Base-by-base conservation (phyloP, 2,888 invertebrate species). In the Melikaiella ostensackeni region DNA sequence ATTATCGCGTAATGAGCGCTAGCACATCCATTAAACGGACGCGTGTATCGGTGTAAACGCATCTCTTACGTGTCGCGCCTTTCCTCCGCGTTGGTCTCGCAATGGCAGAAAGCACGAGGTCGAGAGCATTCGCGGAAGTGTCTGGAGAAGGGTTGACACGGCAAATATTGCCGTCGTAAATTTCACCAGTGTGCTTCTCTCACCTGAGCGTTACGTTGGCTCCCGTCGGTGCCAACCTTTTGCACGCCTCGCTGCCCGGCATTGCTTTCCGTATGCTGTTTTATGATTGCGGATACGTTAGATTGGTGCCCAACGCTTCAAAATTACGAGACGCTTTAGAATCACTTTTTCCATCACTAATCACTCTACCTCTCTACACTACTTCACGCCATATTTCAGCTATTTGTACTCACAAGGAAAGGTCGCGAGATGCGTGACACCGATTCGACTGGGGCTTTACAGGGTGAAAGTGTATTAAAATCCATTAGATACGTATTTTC, bases 111-210 rank as follows among this genome's bases (percentile, higher is more conserved):
- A 33, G 75, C 64, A 50, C 63, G 38, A 38, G 75, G 74, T 77
- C 77, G 66, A 66, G 66, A 46, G 35, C 66, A 63, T 61, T 80
- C 76, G n/a, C 79, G 78, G 80, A 80, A 80, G 80, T 80, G 38
- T 74, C 62, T 55, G 21, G 55, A 73, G 74, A 75, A 79, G 77
- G 76, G 76, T 80, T 80, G 80, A 78, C 80, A 76, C 64, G 50
- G 78, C 77, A 70, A 76, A 78, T 80, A 80, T 80, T 77, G 78
- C 75, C 74, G 76, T 80, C 78, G 80, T 80, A 80, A 80, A 80
- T 80, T 80, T 80, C 75, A 78, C 73, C 73, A 8, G n/a, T 66
- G 42, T 66, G 46, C 66, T 66, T 66, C 66, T 66, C 66, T 66
- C 66, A 66, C 66, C 66, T 66, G 46, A 66, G 27, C 66, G 46